Conservation (phyloP, 2,113 vertebrate genomes). For the Trochalopteron elliotii region DNA sequence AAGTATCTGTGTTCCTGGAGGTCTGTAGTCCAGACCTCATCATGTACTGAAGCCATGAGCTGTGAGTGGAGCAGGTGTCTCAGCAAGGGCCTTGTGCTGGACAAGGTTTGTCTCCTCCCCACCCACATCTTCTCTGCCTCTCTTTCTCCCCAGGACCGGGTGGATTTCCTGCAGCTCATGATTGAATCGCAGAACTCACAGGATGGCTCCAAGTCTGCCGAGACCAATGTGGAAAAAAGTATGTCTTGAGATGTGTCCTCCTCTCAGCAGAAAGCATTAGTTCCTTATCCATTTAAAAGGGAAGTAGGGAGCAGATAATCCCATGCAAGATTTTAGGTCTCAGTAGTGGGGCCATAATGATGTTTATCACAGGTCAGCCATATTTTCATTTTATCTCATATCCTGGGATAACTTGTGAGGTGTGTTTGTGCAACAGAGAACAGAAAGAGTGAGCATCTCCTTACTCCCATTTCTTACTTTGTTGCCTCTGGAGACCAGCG, state of each 20-base stretch:
- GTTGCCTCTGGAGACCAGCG: not conserved
- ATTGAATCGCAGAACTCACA: constrained; percentile 71
- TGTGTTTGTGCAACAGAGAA: not conserved
- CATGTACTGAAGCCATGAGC: not conserved
- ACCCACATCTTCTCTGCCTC: not conserved
- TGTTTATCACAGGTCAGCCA: not conserved
- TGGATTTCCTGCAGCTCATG: constrained; percentile 86
- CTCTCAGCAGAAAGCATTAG: not conserved
- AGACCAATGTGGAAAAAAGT: not conserved
- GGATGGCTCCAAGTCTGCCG: not conserved
- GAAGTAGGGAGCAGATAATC: not conserved
- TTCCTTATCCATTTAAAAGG: not conserved
- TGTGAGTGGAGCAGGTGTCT: not conserved
- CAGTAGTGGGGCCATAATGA: not conserved
- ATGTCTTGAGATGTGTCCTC: not conserved
- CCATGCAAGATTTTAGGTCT: not conserved
- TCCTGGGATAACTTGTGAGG: not conserved
- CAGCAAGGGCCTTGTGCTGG: not conserved
- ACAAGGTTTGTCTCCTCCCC: not conserved
- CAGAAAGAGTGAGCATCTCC: not conserved
- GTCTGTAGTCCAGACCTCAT: not conserved
- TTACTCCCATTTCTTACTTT: not conserved
- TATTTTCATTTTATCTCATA: not conserved
- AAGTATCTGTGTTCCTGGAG: not conserved
- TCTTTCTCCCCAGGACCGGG: constrained; percentile 57